These are phyloP conservation scores for Cossypha dichroa DNA, from an alignment of 2,797 vertebrate species.

Conservation along the genomic window DNA sequence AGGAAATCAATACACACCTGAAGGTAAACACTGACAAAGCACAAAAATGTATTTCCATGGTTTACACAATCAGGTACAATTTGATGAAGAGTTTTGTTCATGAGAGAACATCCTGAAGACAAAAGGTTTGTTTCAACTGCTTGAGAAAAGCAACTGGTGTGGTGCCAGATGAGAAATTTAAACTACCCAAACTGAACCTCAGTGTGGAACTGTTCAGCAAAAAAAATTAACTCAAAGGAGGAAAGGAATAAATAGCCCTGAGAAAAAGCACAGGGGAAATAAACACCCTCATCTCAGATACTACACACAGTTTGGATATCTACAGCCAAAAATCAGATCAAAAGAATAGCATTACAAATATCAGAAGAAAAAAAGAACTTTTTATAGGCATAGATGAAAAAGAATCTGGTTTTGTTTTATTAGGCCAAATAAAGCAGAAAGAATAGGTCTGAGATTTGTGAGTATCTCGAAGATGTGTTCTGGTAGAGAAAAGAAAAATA, in stretches of 20 bases:
- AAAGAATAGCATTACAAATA: not conserved
- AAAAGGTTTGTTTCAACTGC: not conserved
- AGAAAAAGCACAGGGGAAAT: not conserved
- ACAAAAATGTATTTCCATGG: rapidly evolving
- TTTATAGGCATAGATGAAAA: not conserved
- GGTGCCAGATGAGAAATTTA: not conserved
- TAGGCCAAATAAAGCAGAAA: not conserved
- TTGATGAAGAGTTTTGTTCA: not conserved
- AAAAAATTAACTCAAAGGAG: not conserved
- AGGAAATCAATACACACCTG: not conserved
- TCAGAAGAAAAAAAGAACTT: not conserved
- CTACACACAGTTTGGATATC: not conserved
- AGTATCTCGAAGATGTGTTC: not conserved
- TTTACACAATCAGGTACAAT: not conserved
- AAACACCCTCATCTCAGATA: not conserved
- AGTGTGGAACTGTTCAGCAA: not conserved
- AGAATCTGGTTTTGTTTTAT: not conserved
- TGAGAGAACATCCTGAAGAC: not conserved
- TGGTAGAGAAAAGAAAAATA: not conserved
- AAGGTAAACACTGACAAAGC: not conserved
- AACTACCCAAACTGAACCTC: not conserved
- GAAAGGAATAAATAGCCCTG: not conserved
- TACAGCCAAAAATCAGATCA: not conserved
- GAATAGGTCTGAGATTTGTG: not conserved
- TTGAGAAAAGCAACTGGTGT: not conserved